A percentile compares a stretch with the other conserved stretches of the same genome.
These are phyloP conservation scores for Eretmocerus hayati DNA, from an alignment of 2,888 invertebrate species.

Conservation along the genomic window DNA sequence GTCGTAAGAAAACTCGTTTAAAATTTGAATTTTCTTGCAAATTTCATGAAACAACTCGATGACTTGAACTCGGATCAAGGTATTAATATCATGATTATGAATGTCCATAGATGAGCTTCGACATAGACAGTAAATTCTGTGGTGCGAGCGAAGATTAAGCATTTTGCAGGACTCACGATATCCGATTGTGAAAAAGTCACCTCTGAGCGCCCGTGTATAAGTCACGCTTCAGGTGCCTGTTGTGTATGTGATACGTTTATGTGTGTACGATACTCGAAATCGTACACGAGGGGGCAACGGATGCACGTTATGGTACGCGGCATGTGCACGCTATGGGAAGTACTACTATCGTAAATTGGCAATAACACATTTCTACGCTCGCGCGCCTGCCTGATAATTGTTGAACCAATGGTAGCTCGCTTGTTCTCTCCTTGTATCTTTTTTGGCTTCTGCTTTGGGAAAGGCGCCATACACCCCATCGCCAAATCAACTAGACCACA, in stretches of 20 bases:
- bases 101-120: too few species aligned
- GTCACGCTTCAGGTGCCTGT: slow-evolving; percentile 16
- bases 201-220: slow-evolving; percentile 19
- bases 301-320: slow-evolving; percentile 12
- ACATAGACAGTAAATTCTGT: too few species aligned
- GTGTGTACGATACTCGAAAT: slow-evolving; percentile 17
- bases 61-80: too few species aligned
- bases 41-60: too few species aligned
- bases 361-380: slow-evolving; percentile 15
- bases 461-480: too few species aligned
- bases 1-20: too few species aligned
- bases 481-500: too few species aligned
- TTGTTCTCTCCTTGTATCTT: neutral
- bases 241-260: too few species aligned
- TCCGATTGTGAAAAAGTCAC: slow-evolving; percentile 8
- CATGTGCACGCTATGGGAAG: too few species aligned
- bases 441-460: neutral
- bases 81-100: too few species aligned
- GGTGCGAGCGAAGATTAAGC: neutral
- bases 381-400: slow-evolving; percentile 13
- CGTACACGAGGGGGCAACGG: slow-evolving; percentile 6
- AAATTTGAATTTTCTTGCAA: too few species aligned
- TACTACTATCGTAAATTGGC: slow-evolving; percentile 23
- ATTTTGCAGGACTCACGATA: too few species aligned
- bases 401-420: slow-evolving; percentile 3